A percentile compares a stretch with the other conserved stretches of the same genome.
These are phyloP conservation scores for Callopanchax toddi DNA, from an alignment of 2,113 vertebrate genomes.

Conservation along the genomic window DNA sequence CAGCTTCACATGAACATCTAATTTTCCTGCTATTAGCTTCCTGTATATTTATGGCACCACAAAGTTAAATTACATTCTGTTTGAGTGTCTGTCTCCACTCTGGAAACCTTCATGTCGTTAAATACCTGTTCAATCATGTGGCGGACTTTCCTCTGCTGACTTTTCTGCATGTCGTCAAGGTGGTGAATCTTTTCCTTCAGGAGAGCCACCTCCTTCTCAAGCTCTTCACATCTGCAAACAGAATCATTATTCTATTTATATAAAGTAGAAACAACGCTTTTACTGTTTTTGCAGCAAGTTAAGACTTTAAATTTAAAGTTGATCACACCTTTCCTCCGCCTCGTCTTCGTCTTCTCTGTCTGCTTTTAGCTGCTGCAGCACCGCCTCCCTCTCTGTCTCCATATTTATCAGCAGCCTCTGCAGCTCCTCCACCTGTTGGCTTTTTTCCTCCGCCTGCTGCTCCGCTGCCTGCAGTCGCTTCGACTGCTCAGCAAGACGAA, in stretches of 20 bases:
- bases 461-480: constrained; percentile 70
- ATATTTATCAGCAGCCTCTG: constrained; percentile 81
- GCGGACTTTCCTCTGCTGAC: constrained; percentile 93
- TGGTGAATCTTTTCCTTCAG: constrained; percentile 91
- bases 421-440: constrained; percentile 79
- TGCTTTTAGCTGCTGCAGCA: constrained; percentile 79
- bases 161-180: constrained; percentile 92
- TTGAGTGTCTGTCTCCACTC: background rate
- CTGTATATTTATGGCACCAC: no score
- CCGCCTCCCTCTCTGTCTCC: constrained; percentile 84
- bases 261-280: no score
- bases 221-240: constrained; percentile 76
- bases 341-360: constrained; percentile 54
- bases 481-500: constrained; percentile 70
- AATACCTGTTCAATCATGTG: constrained; percentile 95
- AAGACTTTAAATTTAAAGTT: background rate
- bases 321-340: constrained; percentile 79
- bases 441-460: constrained; percentile 60
- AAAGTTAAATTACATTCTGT: constrained; percentile 11
- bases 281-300: no score
- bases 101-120: background rate
- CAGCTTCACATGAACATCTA: constrained; percentile 35
- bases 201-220: constrained; percentile 84
- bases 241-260: background rate
- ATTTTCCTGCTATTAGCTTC: constrained; percentile 44